Percentiles rank a stretch among this genome's conserved stretches.
Evolutionary conservation across 2,888 invertebrate genomes (phyloP).

Genomic region (Allophyes oxyacanthae): DNA sequence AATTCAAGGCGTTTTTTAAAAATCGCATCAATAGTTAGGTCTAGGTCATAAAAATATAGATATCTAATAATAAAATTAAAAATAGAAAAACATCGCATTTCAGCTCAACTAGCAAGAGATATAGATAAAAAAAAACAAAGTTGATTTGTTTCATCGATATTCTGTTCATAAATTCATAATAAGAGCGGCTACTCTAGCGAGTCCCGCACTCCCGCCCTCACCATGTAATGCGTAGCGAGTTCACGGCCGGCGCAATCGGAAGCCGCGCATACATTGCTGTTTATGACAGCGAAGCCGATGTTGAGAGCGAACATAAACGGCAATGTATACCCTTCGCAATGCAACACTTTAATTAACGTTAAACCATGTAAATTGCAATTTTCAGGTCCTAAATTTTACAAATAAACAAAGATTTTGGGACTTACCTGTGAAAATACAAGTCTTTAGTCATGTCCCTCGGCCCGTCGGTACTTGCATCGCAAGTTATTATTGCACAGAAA

Average conservation of each 20-base stretch:
- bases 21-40: too few relatives aligned
- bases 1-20: too few relatives aligned
- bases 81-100: conserved; percentile 6
- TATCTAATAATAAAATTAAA: too few relatives aligned
- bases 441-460: background rate
- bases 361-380: conserved; percentile 26
- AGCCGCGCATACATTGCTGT: conserved; percentile 23
- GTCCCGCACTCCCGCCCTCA: conserved; percentile 7
- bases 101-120: background rate
- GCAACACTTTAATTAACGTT: conserved; percentile 29
- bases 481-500: conserved; percentile 17
- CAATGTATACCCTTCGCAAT: conserved; percentile 32
- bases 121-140: background rate
- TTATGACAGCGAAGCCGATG: conserved; percentile 15
- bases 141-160: conserved; percentile 26
- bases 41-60: too few relatives aligned
- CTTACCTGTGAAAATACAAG: conserved; percentile 23
- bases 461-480: background rate
- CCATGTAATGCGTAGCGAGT: conserved; percentile 10
- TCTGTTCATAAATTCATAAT: conserved; percentile 13
- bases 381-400: background rate
- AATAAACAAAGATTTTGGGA: conserved; percentile 8
- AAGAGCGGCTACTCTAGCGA: conserved; percentile 36
- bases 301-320: conserved; percentile 11
- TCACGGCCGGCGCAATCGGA: conserved; percentile 21